Base-by-base conservation (phyloP, 2,888 invertebrate species). In the Andricus curvator region DNA sequence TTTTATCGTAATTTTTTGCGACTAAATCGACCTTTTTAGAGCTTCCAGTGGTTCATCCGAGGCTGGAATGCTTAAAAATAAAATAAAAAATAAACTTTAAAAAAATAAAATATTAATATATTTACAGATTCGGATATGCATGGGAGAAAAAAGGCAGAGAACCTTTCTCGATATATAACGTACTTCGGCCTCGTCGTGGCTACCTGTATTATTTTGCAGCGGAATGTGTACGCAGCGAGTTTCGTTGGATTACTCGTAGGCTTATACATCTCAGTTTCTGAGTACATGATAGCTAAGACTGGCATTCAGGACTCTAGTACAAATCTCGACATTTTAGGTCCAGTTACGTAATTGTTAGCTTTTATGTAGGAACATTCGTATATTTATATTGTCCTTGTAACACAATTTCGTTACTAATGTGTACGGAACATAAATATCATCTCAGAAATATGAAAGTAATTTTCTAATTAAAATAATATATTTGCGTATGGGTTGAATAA, bases 181-280 rank as follows among this genome's bases (percentile, higher is more conserved):
- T 98, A 98, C 91, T 93, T 97, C 66, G 98, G 98, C 4, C 94
- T 98, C 65, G 96, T 97, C 88, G 93, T 97, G 65, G 97, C 98
- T 56, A 97, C 97, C 0, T 97, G 95, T 86, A 98, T 98, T 79
- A 96, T 98, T 88, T 95, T 98, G 78, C 97, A 97, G 86, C 96
- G 96, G 88, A 97, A 97, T 80, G 95, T 96, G 1, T 94, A 95
- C 56, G 93, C 97, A 64, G 98, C 98, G 15, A 95, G 96, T 79
- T 90, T 96, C 74, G 96, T 98, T 77, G 98, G 98, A 3, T 93
- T 96, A 0, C 94, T 96, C 86, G 98, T 98, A 25, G 95, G 96
- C 37, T 91, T 96, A 48, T 98, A 98, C 91, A 98, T 98, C 87
- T 94, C 97, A 1, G 95, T 96, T 11, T 97, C 98, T 0, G 98